Base-by-base conservation (phyloP, 2,888 invertebrate genomes). In the Macaria liturata region DNA sequence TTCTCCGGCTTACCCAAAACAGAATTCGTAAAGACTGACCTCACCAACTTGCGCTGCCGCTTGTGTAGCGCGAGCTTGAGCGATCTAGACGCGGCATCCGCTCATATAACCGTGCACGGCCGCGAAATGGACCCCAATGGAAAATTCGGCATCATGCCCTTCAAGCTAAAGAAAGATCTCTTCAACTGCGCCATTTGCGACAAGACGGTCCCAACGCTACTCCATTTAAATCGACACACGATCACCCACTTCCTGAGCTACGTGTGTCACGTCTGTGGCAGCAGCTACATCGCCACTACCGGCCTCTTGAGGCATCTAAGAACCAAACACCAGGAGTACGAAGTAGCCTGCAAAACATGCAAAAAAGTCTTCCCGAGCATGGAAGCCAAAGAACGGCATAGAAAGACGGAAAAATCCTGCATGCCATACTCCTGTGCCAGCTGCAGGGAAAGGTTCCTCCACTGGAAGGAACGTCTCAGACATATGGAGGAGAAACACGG, bases 201-300 rank as follows among this genome's bases (percentile, higher is more conserved):
- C 4, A 88, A 89, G 57, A 83, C 71, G 30, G 76, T 83, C 2
- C 86, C 90, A 0, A 83, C 87, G 0, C 68, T 90, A 0, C 81
- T 86, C 53, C 88, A 88, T 46, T 52, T 91, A 4, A 90, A 89
- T 49, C 63, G 88, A 30, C 91, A 91, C 60, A 90, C 90, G 1
- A 84, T 89, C 8, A 83, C 86, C 0, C 91, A 91, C 54, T 91
- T 90, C 49, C 57, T 86, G 4, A 86, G 83, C 46, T 88, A 86
- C 65, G 88, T 88, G 0, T 91, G 91, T 54, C 85, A 90, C 46
- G 86, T 84, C 0, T 91, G 91, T 64, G 91, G 90, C 0, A 84
- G 80, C 59, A 86, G 89, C 30, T 90, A 89, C 54, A 80, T 88
- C 0, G 88, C 89, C 0, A 83, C 86, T 0, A 87, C 88, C 0